Base-by-base conservation (phyloP, 2,113 vertebrate species). In the Holacanthus passer region DNA sequence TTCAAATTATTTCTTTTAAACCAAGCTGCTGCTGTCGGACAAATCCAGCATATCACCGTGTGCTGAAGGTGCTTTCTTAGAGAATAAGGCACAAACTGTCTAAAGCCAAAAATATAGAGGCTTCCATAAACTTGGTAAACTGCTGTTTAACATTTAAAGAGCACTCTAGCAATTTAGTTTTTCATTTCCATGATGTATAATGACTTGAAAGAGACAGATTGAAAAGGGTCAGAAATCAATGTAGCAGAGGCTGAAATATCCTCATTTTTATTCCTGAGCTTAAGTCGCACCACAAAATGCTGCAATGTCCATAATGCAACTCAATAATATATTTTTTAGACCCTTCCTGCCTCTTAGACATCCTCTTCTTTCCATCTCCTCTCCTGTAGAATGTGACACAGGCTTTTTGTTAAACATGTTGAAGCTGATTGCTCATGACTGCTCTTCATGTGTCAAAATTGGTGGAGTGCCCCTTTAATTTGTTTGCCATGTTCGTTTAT, bases 401-500 rank as follows among this genome's bases (percentile, higher is more conserved):
- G 50, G 3, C 22, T 5, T 5, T 53, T 53, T 53, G 22, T 52
- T 22, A 22, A 22, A n/a, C n/a, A n/a, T n/a, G 3, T n/a, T 10
- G 22, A 37, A 10, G 4, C 31, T 43, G 7, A 29, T 37, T 8
- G 5, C 62, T 37, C 5, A 2, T 59, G 17, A 16, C 65, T 32
- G 62, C 8, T 7, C 13, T 31, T 64, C 0, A 2, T n/a, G 20
- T 35, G 14, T 39, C 11, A 19, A 58, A 79, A 55, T 8, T 29
- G 32, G 24, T 63, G 4, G 59, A 47, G 7, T 74, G 53, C 58
- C 11, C 65, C 52, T 81, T 87, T 87, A 65, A 79, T 53, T 68
- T 58, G 0, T 31, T 79, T 0, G 32, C 52, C 48, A 32, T 3
- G 7, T 53, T 45, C 8, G 3, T 69, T 69, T 47, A 31, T 72